phyloP scores from a whole-genome alignment of 2,888 invertebrate genomes.

The Phalangium opilio region DNA sequence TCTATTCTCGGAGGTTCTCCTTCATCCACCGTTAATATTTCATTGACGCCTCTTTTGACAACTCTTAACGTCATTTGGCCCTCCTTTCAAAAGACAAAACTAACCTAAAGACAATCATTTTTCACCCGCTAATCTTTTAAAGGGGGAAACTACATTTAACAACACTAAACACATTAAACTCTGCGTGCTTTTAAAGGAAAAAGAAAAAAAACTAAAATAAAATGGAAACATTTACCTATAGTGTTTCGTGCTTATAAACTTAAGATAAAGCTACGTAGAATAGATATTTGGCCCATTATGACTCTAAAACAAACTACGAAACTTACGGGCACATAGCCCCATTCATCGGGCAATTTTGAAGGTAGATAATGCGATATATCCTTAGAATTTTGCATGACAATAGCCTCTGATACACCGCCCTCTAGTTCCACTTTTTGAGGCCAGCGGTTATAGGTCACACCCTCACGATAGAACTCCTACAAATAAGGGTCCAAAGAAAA shows the following conservation, averaged over 20 bases:
- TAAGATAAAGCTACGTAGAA: no score
- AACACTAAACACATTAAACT: no score
- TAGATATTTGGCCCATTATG: no score
- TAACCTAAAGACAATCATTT: no score
- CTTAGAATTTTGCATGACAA: constrained; percentile 70
- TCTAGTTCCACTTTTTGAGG: constrained; percentile 60
- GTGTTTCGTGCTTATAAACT: no score
- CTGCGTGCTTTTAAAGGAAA: no score
- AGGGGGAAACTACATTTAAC: no score
- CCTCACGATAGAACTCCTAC: constrained; percentile 61
- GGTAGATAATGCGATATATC: constrained; percentile 65
- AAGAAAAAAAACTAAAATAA: no score
- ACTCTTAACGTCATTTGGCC: constrained; percentile 31
- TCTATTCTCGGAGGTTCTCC: constrained; percentile 43
- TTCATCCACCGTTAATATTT: constrained; percentile 54
- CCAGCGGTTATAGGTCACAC: constrained; percentile 61
- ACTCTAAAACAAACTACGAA: not conserved
- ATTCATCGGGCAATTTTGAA: constrained; percentile 48
- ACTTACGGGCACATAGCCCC: constrained; percentile 55
- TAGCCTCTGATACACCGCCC: constrained; percentile 56
- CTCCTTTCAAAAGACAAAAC: constrained; percentile 25
- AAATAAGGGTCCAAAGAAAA: constrained; percentile 10
- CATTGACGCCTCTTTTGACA: constrained; percentile 72
- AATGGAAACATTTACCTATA: no score
- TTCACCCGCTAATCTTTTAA: no score